Evolutionary conservation across 2,888 invertebrate species (phyloP), one percentile per base, ranked within the genome.

Genomic region (Rhaphigaster nebulosa): DNA sequence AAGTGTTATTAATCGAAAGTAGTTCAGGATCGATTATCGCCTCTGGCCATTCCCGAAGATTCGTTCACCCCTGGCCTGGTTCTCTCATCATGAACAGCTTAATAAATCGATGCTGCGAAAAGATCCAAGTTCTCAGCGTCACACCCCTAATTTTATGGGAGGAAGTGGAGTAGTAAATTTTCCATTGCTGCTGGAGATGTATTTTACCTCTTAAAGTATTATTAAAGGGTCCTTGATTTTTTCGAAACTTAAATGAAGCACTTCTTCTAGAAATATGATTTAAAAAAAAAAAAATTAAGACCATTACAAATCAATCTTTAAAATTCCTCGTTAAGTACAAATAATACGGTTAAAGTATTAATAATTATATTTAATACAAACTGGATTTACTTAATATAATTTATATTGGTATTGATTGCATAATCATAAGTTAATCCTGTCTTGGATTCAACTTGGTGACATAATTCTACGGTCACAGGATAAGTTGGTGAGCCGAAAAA

Each of bases 1-100:
- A 84, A 84, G 84, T 84, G 38, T 84, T 84, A 84, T 84, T 84
- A 84, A 84, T 84, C 45, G 84, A 84, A 84, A 84, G 84, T 84
- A 84, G 84, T n/a, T 84, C 45, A 84, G 70, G 84, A 45, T 84
- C 84, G 84, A 84, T 84, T 50, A 45, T 84, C 45, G 84, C 84
- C n/a, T 45, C 84, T 50, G 84, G 84, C 45, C 45, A 84, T 84
- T 84, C 84, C n/a, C 45, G n/a, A 84, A 50, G 84, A 84, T 84
- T 84, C 84, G 84, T 84, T 84, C 84, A 45, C 84, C 84, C 84
- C 84, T 84, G 84, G 18, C 84, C 84, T 50, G 45, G n/a, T 84
- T 84, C n/a, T 15, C 12, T 84, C 84, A 2, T n/a, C 84, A 4
- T 84, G 41, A n/a, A 4, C 45, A n/a, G 45, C 45, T 50, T 84